Base-by-base conservation (phyloP, 2,888 invertebrate genomes). In the Campoletis raptor region DNA sequence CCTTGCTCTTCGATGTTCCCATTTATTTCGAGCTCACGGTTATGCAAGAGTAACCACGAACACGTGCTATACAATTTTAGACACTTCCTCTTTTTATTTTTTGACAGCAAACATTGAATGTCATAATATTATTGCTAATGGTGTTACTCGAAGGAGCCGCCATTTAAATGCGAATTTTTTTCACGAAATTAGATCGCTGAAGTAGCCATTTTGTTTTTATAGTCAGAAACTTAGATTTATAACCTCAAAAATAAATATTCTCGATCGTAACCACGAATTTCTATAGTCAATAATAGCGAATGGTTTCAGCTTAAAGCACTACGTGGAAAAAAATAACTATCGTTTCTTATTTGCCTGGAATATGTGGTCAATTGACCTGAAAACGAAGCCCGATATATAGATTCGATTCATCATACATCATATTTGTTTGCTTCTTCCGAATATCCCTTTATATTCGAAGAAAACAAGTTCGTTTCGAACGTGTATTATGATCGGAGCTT, bases 21-120 rank as follows among this genome's bases (percentile, higher is more conserved):
- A 70, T 70, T 70, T 70, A 70, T 70, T 70, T 48, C 70, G 48
- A 70, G 70, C 70, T 18, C 48, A 9, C 70, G 30, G 9, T 48
- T 70, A 48, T 70, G 45, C 18, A 48, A 30, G 24, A 30, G 48
- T 36, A 36, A 48, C 24, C 24, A 45, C 40, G 48, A 48, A 69
- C 24, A 70, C 48, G 36, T 70, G 70, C 48, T 36, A 8, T 30
- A 30, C 48, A 48, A 48, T 70, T 70, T 48, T 48, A 70, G 18
- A 48, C 45, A 70, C 45, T 48, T 45, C 15, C 45, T 24, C 45
- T 45, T 45, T 30, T 30, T 45, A 30, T 30, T 30, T 70, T 48
- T n/a, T 48, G 30, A 30, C 48, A 48, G 30, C n/a, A 1, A 10
- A 70, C 18, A n/a, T 48, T n/a, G 7, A 48, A 36, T 18, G 30